phyloP scores from a whole-genome alignment of 2,888 invertebrate species.

The Tetramorium bicarinatum region DNA sequence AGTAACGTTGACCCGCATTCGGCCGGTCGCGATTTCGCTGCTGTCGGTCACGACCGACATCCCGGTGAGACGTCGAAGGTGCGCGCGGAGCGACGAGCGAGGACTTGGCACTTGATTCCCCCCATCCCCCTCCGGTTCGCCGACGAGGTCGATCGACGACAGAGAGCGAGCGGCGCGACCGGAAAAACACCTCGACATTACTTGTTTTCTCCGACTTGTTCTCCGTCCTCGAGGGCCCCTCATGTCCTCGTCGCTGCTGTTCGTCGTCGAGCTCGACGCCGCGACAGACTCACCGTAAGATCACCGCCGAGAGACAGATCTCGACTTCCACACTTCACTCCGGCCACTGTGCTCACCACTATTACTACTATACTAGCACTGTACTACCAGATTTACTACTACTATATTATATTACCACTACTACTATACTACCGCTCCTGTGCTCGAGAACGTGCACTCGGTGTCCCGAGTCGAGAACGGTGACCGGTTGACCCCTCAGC shows the following conservation, averaged over 20 bases:
- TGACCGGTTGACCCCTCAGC: neutral
- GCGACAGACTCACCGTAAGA: slow-evolving; percentile 57
- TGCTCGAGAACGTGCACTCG: slow-evolving; percentile 79
- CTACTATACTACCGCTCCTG: slow-evolving; percentile 61
- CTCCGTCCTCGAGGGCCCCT: slow-evolving; percentile 26
- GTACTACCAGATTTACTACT: slow-evolving; percentile 58
- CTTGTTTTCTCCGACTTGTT: slow-evolving; percentile 20
- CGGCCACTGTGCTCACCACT: slow-evolving; percentile 75
- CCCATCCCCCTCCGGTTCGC: slow-evolving; percentile 57
- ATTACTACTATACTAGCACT: slow-evolving; percentile 65
- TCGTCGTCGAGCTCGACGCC: slow-evolving; percentile 75
- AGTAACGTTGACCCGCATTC: slow-evolving; percentile 44
- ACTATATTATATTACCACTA: slow-evolving; percentile 49
- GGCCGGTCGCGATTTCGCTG: slow-evolving; percentile 25
- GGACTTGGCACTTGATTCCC: slow-evolving; percentile 56
- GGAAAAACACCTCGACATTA: slow-evolving; percentile 26
- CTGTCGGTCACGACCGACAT: slow-evolving; percentile 35
- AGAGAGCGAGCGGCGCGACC: slow-evolving; percentile 50
- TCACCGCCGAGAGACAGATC: slow-evolving; percentile 71
- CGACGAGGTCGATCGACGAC: slow-evolving; percentile 74
- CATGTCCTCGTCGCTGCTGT: slow-evolving; percentile 58
- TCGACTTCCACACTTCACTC: slow-evolving; percentile 86
- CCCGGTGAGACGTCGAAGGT: slow-evolving; percentile 48
- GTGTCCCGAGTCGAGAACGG: slow-evolving; percentile 72
- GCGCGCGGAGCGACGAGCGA: slow-evolving; percentile 24